These are phyloP conservation scores for Drosophila mercatorum DNA, from an alignment of 2,888 invertebrate genomes.

Conservation along the genomic window DNA sequence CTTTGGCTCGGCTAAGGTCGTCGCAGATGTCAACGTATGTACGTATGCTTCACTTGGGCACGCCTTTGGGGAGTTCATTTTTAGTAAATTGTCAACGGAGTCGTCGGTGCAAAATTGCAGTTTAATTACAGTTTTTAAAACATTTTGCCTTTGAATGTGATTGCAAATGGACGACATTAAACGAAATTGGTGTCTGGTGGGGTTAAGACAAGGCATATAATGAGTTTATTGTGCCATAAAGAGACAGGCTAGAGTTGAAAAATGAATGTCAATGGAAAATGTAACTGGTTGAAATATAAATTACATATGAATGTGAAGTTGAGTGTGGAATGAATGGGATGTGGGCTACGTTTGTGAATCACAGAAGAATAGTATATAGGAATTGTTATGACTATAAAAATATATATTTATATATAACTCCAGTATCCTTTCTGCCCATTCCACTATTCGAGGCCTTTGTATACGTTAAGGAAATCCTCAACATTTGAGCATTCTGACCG, in stretches of 20 bases:
- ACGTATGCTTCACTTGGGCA: constrained; percentile 16
- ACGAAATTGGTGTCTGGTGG: constrained; percentile 42
- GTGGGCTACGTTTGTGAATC: neutral
- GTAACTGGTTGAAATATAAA: neutral
- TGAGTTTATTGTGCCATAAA: constrained; percentile 1
- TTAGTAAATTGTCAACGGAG: constrained; percentile 53
- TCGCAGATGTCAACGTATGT: constrained; percentile 24
- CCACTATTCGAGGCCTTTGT: neutral
- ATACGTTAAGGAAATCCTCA: constrained; percentile 35
- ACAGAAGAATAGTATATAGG: too few relatives aligned
- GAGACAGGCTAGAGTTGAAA: neutral
- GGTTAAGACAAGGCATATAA: constrained; percentile 14
- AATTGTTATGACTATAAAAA: too few relatives aligned
- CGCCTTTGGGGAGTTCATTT: constrained; percentile 42
- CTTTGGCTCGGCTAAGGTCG: constrained; percentile 51
- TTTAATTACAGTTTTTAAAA: constrained; percentile 65
- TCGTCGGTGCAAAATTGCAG: constrained; percentile 57
- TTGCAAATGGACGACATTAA: constrained; percentile 51
- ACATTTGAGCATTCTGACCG: constrained; percentile 41
- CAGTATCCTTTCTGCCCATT: too few relatives aligned
- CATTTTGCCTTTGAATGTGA: constrained; percentile 56
- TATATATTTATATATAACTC: too few relatives aligned
- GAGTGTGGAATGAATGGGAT: neutral
- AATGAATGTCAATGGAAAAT: neutral
- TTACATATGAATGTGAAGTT: neutral